Percentiles rank a stretch among this genome's conserved stretches.
Conservation (phyloP, 1,140 invertebrate genomes). For the Venturia canescens region DNA sequence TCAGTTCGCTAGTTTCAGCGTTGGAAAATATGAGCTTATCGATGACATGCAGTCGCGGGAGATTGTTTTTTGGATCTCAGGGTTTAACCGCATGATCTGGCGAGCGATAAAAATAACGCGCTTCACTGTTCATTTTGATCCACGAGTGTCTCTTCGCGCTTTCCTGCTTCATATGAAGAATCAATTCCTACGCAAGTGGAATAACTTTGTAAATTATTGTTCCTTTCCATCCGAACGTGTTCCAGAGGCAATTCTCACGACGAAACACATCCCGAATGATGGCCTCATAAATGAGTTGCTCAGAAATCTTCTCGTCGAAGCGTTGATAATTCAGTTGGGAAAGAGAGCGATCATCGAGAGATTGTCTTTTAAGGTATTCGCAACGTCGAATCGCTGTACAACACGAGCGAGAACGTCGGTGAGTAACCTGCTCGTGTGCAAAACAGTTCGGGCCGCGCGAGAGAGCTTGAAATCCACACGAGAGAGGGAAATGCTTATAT, state of each 20-base stretch:
- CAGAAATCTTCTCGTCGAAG: neutral
- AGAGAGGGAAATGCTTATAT: conserved; percentile 42
- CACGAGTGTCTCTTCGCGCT: neutral
- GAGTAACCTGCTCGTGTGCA: conserved; percentile 26
- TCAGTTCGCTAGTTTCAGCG: neutral
- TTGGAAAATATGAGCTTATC: neutral
- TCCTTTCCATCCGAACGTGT: neutral
- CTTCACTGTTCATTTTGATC: too few relatives aligned
- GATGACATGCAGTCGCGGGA: neutral
- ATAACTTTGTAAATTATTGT: too few relatives aligned
- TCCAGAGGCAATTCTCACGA: neutral
- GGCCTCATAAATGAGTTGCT: neutral
- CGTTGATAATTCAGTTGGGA: neutral
- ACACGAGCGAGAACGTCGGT: conserved; percentile 28
- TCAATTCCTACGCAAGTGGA: too few relatives aligned
- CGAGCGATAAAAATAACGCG: too few relatives aligned
- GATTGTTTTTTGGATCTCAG: too few relatives aligned
- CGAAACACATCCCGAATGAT: neutral
- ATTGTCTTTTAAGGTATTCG: conserved; percentile 21
- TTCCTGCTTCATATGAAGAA: neutral
- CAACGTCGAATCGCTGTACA: conserved; percentile 17
- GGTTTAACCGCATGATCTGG: too few relatives aligned
- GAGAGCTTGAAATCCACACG: conserved; percentile 7
- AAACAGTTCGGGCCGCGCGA: conserved; percentile 32
- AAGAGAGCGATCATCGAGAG: conserved; percentile 31